A percentile compares a stretch with the other conserved stretches of the same genome.
These are phyloP conservation scores for Myotis brandtii DNA, from an alignment of 2,113 vertebrate genomes.

Conservation along the genomic window DNA sequence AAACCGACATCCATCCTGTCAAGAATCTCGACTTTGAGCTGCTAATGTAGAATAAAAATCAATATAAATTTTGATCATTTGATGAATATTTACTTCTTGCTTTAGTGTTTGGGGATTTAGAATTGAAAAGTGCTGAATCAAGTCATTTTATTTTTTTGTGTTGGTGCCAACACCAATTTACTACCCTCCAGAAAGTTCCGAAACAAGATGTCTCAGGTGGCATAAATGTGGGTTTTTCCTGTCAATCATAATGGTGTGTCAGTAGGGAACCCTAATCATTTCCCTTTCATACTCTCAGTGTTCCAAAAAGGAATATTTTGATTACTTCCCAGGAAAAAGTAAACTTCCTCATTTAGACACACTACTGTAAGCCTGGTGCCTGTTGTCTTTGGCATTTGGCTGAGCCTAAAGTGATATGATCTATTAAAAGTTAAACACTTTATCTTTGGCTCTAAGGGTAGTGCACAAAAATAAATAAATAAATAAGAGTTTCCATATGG, in stretches of 20 bases:
- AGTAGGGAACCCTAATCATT: constrained; percentile 89
- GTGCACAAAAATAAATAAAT: constrained; percentile 29
- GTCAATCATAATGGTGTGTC: constrained; percentile 90
- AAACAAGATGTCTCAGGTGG: constrained; percentile 90
- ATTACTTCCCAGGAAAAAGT: constrained; percentile 85
- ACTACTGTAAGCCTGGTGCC: constrained; percentile 66
- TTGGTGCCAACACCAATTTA: constrained; percentile 94
- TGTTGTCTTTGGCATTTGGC: constrained; percentile 73
- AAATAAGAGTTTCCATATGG: constrained; percentile 73
- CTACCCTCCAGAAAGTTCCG: constrained; percentile 90
- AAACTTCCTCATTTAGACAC: constrained; percentile 84
- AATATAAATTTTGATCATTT: constrained; percentile 95
- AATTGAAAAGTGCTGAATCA: constrained; percentile 93
- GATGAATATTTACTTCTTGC: constrained; percentile 93
- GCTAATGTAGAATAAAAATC: constrained; percentile 94
- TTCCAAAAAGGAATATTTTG: constrained; percentile 86
- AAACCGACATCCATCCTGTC: constrained; percentile 88
- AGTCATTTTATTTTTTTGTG: constrained; percentile 94
- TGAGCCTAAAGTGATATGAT: constrained; percentile 76
- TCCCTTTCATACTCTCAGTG: constrained; percentile 86
- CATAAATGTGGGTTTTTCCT: constrained; percentile 87
- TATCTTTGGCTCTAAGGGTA: constrained; percentile 71
- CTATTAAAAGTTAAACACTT: constrained; percentile 82
- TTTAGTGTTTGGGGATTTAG: constrained; percentile 86
- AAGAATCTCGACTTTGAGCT: constrained; percentile 90